Evolutionary conservation across 2,888 invertebrate genomes (phyloP).

Genomic region (Stenodera caucasica): DNA sequence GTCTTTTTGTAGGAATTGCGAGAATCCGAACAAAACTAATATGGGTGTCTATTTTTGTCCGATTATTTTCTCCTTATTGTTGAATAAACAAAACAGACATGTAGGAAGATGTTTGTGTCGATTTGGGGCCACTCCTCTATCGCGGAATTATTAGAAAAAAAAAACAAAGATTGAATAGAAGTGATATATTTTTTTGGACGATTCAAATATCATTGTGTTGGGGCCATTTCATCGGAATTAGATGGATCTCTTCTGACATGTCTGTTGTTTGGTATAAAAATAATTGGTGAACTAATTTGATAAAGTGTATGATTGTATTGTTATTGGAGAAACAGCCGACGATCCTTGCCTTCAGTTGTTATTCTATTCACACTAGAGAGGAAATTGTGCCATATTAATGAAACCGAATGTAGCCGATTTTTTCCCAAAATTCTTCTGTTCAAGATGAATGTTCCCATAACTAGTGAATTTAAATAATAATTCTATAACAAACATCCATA

Average conservation of each 20-base stretch:
- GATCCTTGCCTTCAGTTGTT: slow-evolving; percentile 47
- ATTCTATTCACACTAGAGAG: too few relatives aligned
- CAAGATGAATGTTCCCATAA: slow-evolving; percentile 31
- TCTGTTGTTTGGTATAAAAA: slow-evolving; percentile 39
- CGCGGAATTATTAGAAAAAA: slow-evolving; percentile 21
- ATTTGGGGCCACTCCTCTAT: slow-evolving; percentile 37
- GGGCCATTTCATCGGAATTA: slow-evolving; percentile 38
- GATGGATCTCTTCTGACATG: slow-evolving; percentile 43
- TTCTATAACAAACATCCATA: slow-evolving; percentile 1
- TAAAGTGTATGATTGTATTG: slow-evolving; percentile 53
- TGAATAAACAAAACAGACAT: slow-evolving; percentile 51
- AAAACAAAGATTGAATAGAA: too few relatives aligned
- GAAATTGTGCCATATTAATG: slow-evolving; percentile 43
- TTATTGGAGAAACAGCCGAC: slow-evolving; percentile 44
- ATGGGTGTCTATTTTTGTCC: background rate
- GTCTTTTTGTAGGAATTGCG: background rate
- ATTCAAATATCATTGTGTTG: slow-evolving; percentile 46
- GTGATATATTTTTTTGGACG: slow-evolving; percentile 25
- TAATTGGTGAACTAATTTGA: slow-evolving; percentile 53
- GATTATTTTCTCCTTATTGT: slow-evolving; percentile 53
- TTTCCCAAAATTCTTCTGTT: background rate
- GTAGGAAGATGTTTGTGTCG: slow-evolving; percentile 39
- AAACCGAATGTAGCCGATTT: slow-evolving; percentile 17
- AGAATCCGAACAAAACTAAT: background rate
- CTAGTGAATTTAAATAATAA: background rate